phyloP scores from a whole-genome alignment of 30 jellyfish, hydroid and myxozoan species.

The Hydractinia symbiolongicarpus region DNA sequence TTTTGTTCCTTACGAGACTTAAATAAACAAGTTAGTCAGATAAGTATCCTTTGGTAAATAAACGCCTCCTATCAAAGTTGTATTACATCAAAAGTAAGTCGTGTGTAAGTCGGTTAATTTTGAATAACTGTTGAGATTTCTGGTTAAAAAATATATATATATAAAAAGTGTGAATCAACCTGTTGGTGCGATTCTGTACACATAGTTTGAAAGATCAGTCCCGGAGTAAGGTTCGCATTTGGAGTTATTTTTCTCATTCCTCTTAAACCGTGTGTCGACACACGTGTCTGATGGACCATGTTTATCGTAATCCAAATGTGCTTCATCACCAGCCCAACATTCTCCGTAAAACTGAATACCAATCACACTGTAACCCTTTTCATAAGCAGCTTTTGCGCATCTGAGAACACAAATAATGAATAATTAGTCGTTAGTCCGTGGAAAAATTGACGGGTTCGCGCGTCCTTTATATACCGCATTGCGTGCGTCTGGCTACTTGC shows the following conservation, averaged over 20 bases:
- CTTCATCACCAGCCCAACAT: conserved; percentile 65
- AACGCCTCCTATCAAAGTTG: too few relatives aligned
- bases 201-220: conserved; percentile 39
- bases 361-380: conserved; percentile 55
- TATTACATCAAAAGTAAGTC: too few relatives aligned
- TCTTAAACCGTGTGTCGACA: not conserved
- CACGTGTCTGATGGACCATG: conserved; percentile 40
- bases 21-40: too few relatives aligned
- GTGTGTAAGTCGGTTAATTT: too few relatives aligned
- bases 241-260: not conserved
- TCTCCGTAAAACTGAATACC: conserved; percentile 79
- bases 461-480: too few relatives aligned
- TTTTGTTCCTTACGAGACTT: too few relatives aligned
- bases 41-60: too few relatives aligned
- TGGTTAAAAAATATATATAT: too few relatives aligned
- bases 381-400: conserved; percentile 60
- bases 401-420: conserved; percentile 13
- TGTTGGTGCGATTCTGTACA: conserved; percentile 80
- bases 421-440: not conserved
- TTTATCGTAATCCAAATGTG: conserved; percentile 39
- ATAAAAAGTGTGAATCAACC: conserved; percentile 20
- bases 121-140: too few relatives aligned
- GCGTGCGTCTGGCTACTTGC: too few relatives aligned
- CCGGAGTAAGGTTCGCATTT: conserved; percentile 51
- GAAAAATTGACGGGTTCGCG: too few relatives aligned